A percentile compares a stretch with the other conserved stretches of the same genome.
These are phyloP conservation scores for Tethea ocularis DNA, from an alignment of 2,888 invertebrate genomes.

Conservation along the genomic window DNA sequence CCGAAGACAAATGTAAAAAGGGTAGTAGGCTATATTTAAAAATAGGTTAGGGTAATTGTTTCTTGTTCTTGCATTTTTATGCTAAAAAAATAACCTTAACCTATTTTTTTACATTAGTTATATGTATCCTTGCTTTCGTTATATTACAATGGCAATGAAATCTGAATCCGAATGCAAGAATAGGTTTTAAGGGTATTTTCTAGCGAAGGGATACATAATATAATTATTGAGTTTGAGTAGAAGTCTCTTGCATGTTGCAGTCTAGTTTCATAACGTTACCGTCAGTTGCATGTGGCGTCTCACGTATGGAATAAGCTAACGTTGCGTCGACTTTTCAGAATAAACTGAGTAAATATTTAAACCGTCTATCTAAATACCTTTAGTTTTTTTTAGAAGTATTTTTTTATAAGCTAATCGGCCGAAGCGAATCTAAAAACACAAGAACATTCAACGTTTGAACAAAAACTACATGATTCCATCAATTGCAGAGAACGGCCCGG, in stretches of 20 bases:
- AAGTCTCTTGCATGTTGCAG: constrained; percentile 27
- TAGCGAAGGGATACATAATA: constrained; percentile 27
- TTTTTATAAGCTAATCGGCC: background rate
- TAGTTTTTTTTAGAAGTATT: background rate
- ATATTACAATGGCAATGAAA: too few species aligned
- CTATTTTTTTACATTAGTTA: too few species aligned
- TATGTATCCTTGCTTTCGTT: too few species aligned
- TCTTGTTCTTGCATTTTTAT: too few species aligned
- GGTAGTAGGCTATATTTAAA: too few species aligned
- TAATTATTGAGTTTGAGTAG: constrained; percentile 29
- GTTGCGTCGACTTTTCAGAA: constrained; percentile 2
- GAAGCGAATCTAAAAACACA: constrained; percentile 5
- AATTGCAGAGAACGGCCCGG: constrained; percentile 36
- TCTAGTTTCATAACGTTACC: constrained; percentile 32
- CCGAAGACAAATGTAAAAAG: too few species aligned
- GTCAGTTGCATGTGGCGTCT: constrained; percentile 26
- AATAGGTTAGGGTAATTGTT: too few species aligned
- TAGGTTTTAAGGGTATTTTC: background rate
- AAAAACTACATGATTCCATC: constrained; percentile 38
- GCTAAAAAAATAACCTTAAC: too few species aligned
- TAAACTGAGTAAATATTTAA: background rate
- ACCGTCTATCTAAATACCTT: background rate
- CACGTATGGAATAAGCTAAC: constrained; percentile 13
- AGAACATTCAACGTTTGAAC: background rate
- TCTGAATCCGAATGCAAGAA: background rate